Evolutionary conservation across 2,113 vertebrate genomes (phyloP).

Genomic region (Corvus moneduloides): DNA sequence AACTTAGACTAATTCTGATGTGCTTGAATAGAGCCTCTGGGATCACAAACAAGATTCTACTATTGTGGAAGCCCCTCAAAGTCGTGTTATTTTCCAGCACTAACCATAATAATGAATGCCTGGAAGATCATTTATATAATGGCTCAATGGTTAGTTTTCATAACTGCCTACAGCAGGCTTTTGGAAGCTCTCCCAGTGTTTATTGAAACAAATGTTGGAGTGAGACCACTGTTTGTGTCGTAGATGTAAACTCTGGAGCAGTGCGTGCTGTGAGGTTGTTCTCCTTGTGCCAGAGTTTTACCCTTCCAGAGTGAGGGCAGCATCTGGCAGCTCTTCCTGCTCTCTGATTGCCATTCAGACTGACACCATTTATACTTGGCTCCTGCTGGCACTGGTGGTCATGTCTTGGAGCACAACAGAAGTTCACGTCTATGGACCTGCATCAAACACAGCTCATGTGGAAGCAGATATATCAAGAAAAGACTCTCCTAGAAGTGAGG

Average conservation of each 20-base stretch:
- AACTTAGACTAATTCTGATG: not conserved
- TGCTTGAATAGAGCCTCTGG: constrained; percentile 11
- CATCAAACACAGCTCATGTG: not conserved
- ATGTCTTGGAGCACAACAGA: not conserved
- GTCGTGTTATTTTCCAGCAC: not conserved
- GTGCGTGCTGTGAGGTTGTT: too few species aligned
- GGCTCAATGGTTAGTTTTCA: not conserved
- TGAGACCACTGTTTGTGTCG: not conserved
- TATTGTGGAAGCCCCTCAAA: constrained; percentile 6
- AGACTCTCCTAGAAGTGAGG: accelerated
- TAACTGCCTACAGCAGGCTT: not conserved
- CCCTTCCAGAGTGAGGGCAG: not conserved
- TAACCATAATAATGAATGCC: not conserved
- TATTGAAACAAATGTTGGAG: not conserved
- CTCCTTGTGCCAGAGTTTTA: not conserved
- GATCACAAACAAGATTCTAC: not conserved
- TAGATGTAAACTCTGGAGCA: not conserved
- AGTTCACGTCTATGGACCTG: not conserved
- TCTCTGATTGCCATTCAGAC: not conserved
- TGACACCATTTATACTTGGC: not conserved
- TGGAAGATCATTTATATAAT: constrained; percentile 7
- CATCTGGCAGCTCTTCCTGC: not conserved
- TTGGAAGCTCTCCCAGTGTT: constrained; percentile 5
- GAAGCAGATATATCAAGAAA: not conserved
- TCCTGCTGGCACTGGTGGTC: not conserved